Conservation (phyloP, 2,797 vertebrate species). For the Perodicticus potto region DNA sequence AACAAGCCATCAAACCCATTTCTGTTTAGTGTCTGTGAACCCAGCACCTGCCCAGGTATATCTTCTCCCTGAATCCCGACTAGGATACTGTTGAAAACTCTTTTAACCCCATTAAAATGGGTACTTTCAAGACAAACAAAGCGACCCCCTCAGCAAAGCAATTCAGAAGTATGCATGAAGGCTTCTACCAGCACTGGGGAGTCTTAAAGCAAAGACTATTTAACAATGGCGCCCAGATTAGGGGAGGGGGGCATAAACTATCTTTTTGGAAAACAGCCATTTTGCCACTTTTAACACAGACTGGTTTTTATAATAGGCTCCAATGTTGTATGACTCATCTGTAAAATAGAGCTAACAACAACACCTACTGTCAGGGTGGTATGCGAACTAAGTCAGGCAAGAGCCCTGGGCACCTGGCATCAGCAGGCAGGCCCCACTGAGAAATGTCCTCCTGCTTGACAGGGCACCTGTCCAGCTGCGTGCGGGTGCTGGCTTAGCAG, state of each 20-base stretch:
- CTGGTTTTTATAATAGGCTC: neutral
- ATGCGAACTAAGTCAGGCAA: neutral
- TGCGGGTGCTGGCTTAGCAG: neutral
- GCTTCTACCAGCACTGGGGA: neutral
- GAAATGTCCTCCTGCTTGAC: neutral
- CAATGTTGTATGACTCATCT: neutral
- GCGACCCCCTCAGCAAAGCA: neutral
- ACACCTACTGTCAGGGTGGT: rapidly evolving
- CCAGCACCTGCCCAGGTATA: neutral
- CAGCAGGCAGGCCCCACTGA: neutral
- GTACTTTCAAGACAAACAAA: neutral
- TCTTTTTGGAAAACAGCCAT: neutral
- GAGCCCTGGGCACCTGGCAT: neutral
- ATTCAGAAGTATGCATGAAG: neutral
- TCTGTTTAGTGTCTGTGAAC: neutral
- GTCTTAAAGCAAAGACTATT: neutral
- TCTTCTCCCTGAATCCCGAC: rapidly evolving
- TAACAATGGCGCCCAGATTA: neutral
- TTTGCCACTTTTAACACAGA: neutral
- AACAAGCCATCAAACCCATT: neutral
- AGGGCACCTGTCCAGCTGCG: rapidly evolving
- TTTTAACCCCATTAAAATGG: neutral
- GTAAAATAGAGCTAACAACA: neutral
- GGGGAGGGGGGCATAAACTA: neutral
- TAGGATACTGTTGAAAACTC: neutral